Percentiles rank a stretch among this genome's conserved stretches.
phyloP scores from a whole-genome alignment of 2,113 vertebrate species.

The Labrus mixtus region DNA sequence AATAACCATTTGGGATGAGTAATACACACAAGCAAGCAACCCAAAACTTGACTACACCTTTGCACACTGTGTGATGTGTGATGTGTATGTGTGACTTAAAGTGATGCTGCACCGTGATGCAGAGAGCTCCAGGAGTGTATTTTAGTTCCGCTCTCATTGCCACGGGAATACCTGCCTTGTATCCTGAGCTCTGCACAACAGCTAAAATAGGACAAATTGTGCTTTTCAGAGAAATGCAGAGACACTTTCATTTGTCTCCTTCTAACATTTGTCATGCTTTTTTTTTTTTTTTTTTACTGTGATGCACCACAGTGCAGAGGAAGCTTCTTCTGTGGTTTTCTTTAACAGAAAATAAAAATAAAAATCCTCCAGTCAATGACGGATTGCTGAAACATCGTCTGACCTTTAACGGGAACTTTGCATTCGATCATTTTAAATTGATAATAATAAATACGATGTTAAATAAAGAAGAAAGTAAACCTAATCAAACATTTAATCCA shows the following conservation, averaged over 20 bases:
- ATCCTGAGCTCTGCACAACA: constrained; percentile 8
- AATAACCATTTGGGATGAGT: too few species aligned
- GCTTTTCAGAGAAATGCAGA: constrained; percentile 1
- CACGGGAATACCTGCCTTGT: constrained; percentile 9
- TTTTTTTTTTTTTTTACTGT: constrained; percentile 10
- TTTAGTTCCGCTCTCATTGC: constrained; percentile 11
- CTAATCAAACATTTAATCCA: too few species aligned
- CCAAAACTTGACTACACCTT: not conserved
- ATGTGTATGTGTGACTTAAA: not conserved
- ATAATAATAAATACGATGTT: not conserved
- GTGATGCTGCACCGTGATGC: not conserved
- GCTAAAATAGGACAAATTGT: constrained; percentile 28
- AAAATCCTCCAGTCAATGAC: not conserved
- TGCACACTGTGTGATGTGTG: not conserved
- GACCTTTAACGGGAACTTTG: not conserved
- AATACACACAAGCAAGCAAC: too few species aligned
- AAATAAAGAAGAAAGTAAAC: too few species aligned
- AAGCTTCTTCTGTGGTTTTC: not conserved
- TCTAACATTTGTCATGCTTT: constrained; percentile 3
- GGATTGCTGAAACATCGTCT: constrained; percentile 6
- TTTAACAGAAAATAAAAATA: not conserved
- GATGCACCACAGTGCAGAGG: not conserved
- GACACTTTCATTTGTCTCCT: constrained; percentile 4
- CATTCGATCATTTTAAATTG: not conserved
- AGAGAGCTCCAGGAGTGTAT: constrained; percentile 1